These are phyloP conservation scores for Ophraella communa DNA, from an alignment of 2,888 invertebrate genomes.

Conservation along the genomic window DNA sequence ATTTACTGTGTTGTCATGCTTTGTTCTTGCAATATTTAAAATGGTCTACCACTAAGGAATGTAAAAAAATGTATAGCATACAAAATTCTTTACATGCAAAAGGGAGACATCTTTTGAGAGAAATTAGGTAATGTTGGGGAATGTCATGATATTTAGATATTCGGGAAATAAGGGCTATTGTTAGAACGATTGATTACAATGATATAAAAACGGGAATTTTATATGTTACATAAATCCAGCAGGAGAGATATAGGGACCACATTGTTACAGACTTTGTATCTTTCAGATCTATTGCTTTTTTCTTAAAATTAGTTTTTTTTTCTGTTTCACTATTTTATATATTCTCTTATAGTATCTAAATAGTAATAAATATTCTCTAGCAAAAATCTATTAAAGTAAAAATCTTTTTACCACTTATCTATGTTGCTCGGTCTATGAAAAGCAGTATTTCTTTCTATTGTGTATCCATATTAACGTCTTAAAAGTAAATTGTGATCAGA, in stretches of 20 bases:
- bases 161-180: background rate
- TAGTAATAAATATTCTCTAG: too few relatives aligned
- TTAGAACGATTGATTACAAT: background rate
- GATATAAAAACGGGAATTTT: background rate
- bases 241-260: too few relatives aligned
- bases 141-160: background rate
- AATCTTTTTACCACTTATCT: background rate
- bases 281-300: too few relatives aligned
- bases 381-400: too few relatives aligned
- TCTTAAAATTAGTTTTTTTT: too few relatives aligned
- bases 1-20: too few relatives aligned
- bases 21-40: too few relatives aligned
- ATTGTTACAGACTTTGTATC: too few relatives aligned
- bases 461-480: background rate
- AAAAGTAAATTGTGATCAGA: background rate
- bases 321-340: too few relatives aligned
- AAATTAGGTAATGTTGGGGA: background rate
- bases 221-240: background rate
- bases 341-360: too few relatives aligned
- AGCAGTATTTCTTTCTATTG: background rate
- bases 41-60: background rate
- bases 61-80: background rate
- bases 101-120: background rate
- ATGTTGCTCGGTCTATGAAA: background rate
- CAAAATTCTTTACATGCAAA: background rate